Percentiles rank a stretch among this genome's conserved stretches.
phyloP scores from a whole-genome alignment of 2,797 vertebrate species.

The Lutjanus argentimaculatus region DNA sequence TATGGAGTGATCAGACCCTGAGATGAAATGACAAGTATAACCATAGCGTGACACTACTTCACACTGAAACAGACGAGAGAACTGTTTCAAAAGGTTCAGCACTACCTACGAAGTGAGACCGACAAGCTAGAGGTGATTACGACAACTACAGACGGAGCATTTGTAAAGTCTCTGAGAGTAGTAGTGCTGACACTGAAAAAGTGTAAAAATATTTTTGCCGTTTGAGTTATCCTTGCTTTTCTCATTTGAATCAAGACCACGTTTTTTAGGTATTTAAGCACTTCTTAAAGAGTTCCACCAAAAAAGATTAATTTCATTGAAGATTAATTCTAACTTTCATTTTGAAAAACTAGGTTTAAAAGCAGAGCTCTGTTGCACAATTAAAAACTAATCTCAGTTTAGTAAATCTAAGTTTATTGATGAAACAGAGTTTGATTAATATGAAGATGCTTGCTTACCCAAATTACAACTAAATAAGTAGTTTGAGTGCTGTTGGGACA shows the following conservation, averaged over 20 bases:
- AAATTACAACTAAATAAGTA: too few species aligned
- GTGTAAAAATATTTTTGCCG: background rate
- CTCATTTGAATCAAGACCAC: background rate
- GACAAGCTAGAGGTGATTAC: background rate
- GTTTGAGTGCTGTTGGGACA: too few species aligned
- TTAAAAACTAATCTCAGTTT: too few species aligned
- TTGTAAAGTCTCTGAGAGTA: conserved; percentile 48
- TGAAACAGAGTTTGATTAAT: too few species aligned
- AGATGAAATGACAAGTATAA: conserved; percentile 55
- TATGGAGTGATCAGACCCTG: background rate
- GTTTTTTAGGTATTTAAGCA: background rate
- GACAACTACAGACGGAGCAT: conserved; percentile 1
- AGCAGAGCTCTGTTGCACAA: too few species aligned
- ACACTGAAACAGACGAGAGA: background rate
- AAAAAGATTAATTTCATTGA: too few species aligned
- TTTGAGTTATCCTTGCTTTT: background rate
- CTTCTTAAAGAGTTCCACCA: background rate
- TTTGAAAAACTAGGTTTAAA: too few species aligned
- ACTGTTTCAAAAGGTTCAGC: background rate
- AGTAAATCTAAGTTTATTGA: too few species aligned
- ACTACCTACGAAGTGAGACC: background rate
- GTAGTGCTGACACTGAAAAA: background rate
- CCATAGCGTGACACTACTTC: conserved; percentile 18
- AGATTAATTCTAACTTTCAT: too few species aligned
- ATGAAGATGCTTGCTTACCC: too few species aligned